A percentile compares a stretch with the other conserved stretches of the same genome.
Conservation (phyloP, 2,797 vertebrate genomes). For the Cirrhinus molitorella region DNA sequence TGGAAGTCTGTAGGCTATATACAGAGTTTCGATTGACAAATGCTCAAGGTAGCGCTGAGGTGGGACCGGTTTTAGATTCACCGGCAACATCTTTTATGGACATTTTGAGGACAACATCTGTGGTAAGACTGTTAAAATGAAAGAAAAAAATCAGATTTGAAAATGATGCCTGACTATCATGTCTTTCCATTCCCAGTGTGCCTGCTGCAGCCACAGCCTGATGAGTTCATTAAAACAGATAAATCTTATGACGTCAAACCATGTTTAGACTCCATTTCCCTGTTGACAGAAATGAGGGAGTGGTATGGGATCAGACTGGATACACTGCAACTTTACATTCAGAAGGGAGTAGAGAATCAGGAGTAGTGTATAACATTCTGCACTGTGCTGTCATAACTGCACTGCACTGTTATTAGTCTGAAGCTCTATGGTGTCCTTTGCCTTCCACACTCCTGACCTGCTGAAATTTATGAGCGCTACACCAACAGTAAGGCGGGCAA, state of each 20-base stretch:
- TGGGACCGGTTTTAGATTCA: not conserved
- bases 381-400: not conserved
- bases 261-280: constrained; percentile 1
- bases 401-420: not conserved
- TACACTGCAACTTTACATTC: constrained; percentile 8
- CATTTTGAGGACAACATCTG: not conserved
- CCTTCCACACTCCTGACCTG: not conserved
- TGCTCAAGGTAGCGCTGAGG: not conserved
- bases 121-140: not conserved
- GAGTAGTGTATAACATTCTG: not conserved
- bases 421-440: constrained; percentile 30
- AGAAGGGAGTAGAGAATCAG: not conserved
- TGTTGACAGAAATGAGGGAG: constrained; percentile 9
- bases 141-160: not conserved
- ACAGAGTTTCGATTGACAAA: not conserved
- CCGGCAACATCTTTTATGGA: not conserved
- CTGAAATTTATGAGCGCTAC: constrained; percentile 19
- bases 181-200: not conserved
- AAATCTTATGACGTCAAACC: not conserved
- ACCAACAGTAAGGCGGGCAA: not conserved
- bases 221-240: constrained; percentile 13
- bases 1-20: not conserved
- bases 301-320: not conserved
- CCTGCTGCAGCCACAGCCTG: not conserved
- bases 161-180: not conserved